Evolutionary conservation across 2,888 invertebrate species (phyloP).

Genomic region (Drosophila gaucha): DNA sequence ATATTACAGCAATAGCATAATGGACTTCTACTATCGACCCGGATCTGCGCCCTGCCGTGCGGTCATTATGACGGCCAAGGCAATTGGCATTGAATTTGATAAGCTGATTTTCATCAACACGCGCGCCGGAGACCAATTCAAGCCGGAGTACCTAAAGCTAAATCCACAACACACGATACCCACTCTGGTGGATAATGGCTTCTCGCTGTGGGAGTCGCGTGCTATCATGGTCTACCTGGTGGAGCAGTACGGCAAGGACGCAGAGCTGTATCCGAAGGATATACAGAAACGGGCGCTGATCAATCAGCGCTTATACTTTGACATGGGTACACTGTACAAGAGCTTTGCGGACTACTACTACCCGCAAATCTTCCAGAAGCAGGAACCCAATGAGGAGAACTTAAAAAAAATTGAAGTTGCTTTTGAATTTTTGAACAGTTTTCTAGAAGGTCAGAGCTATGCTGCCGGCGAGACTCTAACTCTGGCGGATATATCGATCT

Average conservation of each 20-base stretch:
- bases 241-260: constrained; percentile 91
- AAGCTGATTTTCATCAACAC: constrained; percentile 86
- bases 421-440: constrained; percentile 88
- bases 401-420: constrained; percentile 89
- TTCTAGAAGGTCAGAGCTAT: constrained; percentile 89
- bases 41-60: constrained; percentile 89
- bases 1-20: constrained; percentile 78
- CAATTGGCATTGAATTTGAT: constrained; percentile 88
- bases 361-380: constrained; percentile 87
- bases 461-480: constrained; percentile 90
- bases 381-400: constrained; percentile 88
- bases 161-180: constrained; percentile 94
- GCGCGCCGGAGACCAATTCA: constrained; percentile 88
- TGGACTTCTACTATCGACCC: constrained; percentile 87
- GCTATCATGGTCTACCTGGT: constrained; percentile 92
- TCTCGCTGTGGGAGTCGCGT: constrained; percentile 92
- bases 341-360: constrained; percentile 89
- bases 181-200: constrained; percentile 92
- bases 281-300: constrained; percentile 90
- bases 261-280: constrained; percentile 90
- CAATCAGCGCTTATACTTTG: constrained; percentile 92
- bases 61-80: constrained; percentile 88
- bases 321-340: constrained; percentile 90
- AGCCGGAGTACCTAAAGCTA: constrained; percentile 89
- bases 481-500: constrained; percentile 90